Percentiles rank a stretch among this genome's conserved stretches.
phyloP scores from a whole-genome alignment of 2,797 vertebrate genomes.

The Sebastes trivittatus region DNA sequence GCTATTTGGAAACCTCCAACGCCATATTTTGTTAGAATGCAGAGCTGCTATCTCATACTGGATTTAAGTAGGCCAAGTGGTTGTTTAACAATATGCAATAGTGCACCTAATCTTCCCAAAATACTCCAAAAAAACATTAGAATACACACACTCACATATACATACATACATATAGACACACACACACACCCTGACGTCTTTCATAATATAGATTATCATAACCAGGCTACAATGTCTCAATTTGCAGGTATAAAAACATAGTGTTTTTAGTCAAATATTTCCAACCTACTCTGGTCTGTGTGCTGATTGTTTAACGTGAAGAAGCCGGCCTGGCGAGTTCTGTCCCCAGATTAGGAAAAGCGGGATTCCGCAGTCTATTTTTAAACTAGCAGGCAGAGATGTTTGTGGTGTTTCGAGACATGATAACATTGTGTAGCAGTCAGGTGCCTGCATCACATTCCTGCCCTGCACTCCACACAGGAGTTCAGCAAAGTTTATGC shows the following conservation, averaged over 20 bases:
- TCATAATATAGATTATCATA: slow-evolving; percentile 27
- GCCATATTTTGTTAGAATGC: slow-evolving; percentile 13
- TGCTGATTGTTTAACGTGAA: slow-evolving; percentile 20
- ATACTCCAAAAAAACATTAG: slow-evolving; percentile 20
- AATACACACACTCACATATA: slow-evolving; percentile 2
- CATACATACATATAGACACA: background rate
- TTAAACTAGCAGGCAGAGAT: slow-evolving; percentile 7
- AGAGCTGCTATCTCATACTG: slow-evolving; percentile 12
- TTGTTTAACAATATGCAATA: slow-evolving; percentile 46
- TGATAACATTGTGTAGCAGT: slow-evolving; percentile 11
- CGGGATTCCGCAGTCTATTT: slow-evolving; percentile 6
- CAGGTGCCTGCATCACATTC: background rate
- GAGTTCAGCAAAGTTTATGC: slow-evolving; percentile 13
- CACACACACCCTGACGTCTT: background rate
- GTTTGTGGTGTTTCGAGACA: slow-evolving; percentile 11
- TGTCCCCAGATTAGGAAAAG: background rate
- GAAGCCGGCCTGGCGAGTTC: background rate
- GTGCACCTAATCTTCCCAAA: slow-evolving; percentile 31
- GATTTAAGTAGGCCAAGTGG: slow-evolving; percentile 41
- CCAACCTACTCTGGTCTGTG: slow-evolving; percentile 13
- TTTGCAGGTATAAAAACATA: slow-evolving; percentile 50
- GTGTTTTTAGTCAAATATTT: slow-evolving; percentile 15
- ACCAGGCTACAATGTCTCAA: slow-evolving; percentile 28
- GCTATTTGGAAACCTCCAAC: slow-evolving; percentile 4
- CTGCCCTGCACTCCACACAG: background rate